phyloP scores from a whole-genome alignment of 1,140 invertebrate genomes.

The Drosophila gunungcola region DNA sequence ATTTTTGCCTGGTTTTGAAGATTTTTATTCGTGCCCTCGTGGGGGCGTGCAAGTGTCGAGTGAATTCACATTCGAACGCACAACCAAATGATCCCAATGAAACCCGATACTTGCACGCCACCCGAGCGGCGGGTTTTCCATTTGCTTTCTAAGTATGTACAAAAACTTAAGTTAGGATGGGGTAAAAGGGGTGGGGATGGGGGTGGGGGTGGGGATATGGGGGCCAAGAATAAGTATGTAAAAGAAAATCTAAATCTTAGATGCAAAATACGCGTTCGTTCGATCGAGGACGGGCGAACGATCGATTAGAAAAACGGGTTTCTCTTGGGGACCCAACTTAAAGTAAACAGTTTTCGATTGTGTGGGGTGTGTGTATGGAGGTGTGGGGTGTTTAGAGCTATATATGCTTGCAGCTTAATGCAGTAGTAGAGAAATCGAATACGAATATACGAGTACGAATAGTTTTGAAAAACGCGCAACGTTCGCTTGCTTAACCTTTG shows the following conservation, averaged over 20 bases:
- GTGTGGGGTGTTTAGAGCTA: slow-evolving; percentile 62
- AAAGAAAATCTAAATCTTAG: slow-evolving; percentile 45
- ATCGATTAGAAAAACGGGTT: slow-evolving; percentile 16
- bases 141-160: slow-evolving; percentile 66
- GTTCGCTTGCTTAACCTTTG: slow-evolving; percentile 69
- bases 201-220: not conserved
- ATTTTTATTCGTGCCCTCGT: slow-evolving; percentile 56
- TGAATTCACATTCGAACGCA: slow-evolving; percentile 58
- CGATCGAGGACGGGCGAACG: slow-evolving; percentile 9
- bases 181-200: not conserved
- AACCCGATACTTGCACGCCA: slow-evolving; percentile 50
- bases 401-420: slow-evolving; percentile 71
- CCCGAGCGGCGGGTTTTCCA: slow-evolving; percentile 55
- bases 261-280: slow-evolving; percentile 31
- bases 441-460: slow-evolving; percentile 65
- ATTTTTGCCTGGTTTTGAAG: slow-evolving; percentile 57
- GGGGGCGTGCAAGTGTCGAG: slow-evolving; percentile 36
- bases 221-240: slow-evolving; percentile 36
- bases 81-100: slow-evolving; percentile 46
- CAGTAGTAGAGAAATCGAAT: slow-evolving; percentile 74
- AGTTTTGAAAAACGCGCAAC: slow-evolving; percentile 73
- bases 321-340: slow-evolving; percentile 27
- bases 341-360: slow-evolving; percentile 47
- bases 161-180: slow-evolving; percentile 66
- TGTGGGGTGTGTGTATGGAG: slow-evolving; percentile 21